Evolutionary conservation across 1,140 invertebrate genomes (phyloP).

Genomic region (Anadara kagoshimensis): DNA sequence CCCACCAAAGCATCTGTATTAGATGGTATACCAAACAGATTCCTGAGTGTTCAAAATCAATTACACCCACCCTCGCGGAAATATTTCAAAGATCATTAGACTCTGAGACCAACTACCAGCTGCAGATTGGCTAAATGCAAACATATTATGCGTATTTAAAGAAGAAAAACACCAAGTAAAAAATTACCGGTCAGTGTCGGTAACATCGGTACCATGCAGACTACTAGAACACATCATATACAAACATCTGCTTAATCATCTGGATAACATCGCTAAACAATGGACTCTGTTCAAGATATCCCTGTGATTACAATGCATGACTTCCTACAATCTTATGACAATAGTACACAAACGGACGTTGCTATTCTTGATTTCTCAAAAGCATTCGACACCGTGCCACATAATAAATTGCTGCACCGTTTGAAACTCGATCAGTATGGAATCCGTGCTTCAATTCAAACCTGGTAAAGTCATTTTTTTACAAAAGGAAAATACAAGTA

Average conservation of each 20-base stretch:
- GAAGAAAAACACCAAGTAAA: conserved; percentile 3
- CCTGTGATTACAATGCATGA: conserved; percentile 38
- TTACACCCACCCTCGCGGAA: neutral
- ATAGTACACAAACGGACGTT: conserved; percentile 36
- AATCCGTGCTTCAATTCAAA: conserved; percentile 13
- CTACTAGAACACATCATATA: conserved; percentile 44
- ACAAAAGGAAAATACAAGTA: conserved; percentile 6
- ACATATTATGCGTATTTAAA: conserved; percentile 16
- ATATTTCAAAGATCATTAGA: neutral
- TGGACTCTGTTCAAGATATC: conserved; percentile 38
- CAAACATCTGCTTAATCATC: conserved; percentile 32
- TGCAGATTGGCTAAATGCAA: conserved; percentile 17
- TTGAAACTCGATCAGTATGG: conserved; percentile 42
- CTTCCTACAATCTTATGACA: conserved; percentile 12
- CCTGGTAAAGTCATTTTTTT: neutral
- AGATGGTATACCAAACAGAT: conserved; percentile 5
- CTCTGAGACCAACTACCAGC: conserved; percentile 6
- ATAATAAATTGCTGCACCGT: conserved; percentile 30
- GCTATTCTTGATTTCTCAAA: conserved; percentile 47
- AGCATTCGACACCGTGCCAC: too few species aligned
- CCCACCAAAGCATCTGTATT: conserved; percentile 8
- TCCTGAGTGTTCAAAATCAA: conserved; percentile 13
- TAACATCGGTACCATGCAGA: conserved; percentile 40
- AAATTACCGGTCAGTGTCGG: conserved; percentile 36
- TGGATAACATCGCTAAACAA: conserved; percentile 44